phyloP scores from a whole-genome alignment of 2,113 vertebrate species.

The Ochotona curzoniae region DNA sequence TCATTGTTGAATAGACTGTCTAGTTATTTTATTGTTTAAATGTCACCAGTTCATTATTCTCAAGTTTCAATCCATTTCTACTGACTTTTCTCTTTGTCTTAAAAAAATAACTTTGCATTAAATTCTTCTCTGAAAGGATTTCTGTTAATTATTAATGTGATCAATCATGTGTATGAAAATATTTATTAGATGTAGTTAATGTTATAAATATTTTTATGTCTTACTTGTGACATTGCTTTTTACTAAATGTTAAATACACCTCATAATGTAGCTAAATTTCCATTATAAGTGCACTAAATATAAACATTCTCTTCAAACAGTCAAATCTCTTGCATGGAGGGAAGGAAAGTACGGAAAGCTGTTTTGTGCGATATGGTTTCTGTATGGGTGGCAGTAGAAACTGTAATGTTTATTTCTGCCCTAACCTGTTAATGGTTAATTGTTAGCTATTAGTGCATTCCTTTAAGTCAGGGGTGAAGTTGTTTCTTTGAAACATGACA shows the following conservation, averaged over 20 bases:
- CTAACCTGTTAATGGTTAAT: slow-evolving; percentile 67
- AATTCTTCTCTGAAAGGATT: slow-evolving; percentile 52
- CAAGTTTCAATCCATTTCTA: slow-evolving; percentile 52
- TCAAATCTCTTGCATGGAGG: not conserved
- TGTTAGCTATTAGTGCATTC: slow-evolving; percentile 67
- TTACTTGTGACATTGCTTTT: slow-evolving; percentile 31
- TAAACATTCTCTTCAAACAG: slow-evolving; percentile 17
- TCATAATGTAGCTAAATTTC: not conserved
- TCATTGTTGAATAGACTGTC: slow-evolving; percentile 40
- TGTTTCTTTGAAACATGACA: slow-evolving; percentile 63
- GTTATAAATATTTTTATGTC: slow-evolving; percentile 47
- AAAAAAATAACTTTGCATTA: slow-evolving; percentile 63
- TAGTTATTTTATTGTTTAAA: slow-evolving; percentile 53
- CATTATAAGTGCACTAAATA: slow-evolving; percentile 8
- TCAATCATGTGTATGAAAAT: slow-evolving; percentile 51
- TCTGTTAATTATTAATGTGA: slow-evolving; percentile 76
- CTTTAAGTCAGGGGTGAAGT: slow-evolving; percentile 71
- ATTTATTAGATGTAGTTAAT: not conserved
- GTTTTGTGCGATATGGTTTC: slow-evolving; percentile 24
- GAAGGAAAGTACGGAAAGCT: not conserved
- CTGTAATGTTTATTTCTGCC: slow-evolving; percentile 53
- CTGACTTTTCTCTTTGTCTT: slow-evolving; percentile 51
- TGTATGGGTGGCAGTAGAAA: slow-evolving; percentile 36
- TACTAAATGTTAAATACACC: not conserved
- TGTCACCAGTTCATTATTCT: slow-evolving; percentile 44